phyloP scores from a whole-genome alignment of 2,888 invertebrate genomes.

The Cremastinae sp. region DNA sequence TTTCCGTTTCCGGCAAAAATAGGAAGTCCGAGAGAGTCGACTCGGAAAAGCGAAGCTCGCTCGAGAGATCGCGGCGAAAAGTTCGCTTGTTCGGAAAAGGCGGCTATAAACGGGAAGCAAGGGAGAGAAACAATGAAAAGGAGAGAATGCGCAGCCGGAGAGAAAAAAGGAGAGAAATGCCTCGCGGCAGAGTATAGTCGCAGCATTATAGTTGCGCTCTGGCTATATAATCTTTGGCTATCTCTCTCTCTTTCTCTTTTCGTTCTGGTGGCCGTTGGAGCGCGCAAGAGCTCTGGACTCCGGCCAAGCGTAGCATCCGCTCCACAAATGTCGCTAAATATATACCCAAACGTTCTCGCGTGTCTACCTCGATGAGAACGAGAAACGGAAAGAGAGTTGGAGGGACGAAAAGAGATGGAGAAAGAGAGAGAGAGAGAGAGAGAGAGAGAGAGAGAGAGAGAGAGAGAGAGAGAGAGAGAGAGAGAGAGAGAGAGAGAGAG shows the following conservation, averaged over 20 bases:
- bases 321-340: slow-evolving; percentile 77
- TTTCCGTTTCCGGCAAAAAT: neutral
- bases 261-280: slow-evolving; percentile 54
- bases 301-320: slow-evolving; percentile 76
- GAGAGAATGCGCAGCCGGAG: neutral
- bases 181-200: slow-evolving; percentile 3
- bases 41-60: slow-evolving; percentile 1
- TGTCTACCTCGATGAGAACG: slow-evolving; percentile 16
- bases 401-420: too few species aligned
- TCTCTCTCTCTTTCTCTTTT: slow-evolving; percentile 23
- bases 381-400: too few species aligned
- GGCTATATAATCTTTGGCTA: slow-evolving; percentile 28
- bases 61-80: slow-evolving; percentile 6
- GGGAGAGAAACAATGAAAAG: slow-evolving; percentile 2
- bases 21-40: neutral
- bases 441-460: too few species aligned
- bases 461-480: too few species aligned
- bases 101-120: neutral
- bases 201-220: slow-evolving; percentile 40
- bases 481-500: too few species aligned
- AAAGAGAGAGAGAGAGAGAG: too few species aligned
- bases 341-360: slow-evolving; percentile 66
- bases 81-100: slow-evolving; percentile 8
- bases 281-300: slow-evolving; percentile 68
- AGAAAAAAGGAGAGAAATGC: slow-evolving; percentile 28